Percentiles rank a stretch among this genome's conserved stretches.
These are phyloP conservation scores for Spinibarbus caldwelli DNA, from an alignment of 2,797 vertebrate species.

Conservation along the genomic window DNA sequence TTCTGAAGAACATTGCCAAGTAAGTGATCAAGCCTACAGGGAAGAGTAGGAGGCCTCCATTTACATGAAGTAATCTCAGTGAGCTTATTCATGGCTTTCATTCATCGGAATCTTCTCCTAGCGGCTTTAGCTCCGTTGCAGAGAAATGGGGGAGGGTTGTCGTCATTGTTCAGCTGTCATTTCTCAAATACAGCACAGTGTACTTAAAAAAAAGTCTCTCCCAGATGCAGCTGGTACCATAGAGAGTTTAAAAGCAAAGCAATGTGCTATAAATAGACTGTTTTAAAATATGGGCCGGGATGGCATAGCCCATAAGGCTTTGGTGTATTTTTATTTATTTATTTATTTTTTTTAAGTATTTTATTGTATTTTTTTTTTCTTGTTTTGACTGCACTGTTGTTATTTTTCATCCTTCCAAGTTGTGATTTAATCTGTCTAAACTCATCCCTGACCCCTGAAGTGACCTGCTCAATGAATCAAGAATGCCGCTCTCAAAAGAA, in stretches of 20 bases:
- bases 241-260: too few species aligned
- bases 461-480: constrained; percentile 31
- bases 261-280: too few species aligned
- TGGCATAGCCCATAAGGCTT: neutral
- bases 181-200: neutral
- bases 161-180: constrained; percentile 14
- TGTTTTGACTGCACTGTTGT: constrained; percentile 9
- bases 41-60: constrained; percentile 24
- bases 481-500: constrained; percentile 8
- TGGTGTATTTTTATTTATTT: neutral
- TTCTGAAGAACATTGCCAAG: constrained; percentile 24
- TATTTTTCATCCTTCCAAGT: neutral
- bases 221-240: too few species aligned
- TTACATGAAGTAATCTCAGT: constrained; percentile 35
- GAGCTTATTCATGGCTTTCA: constrained; percentile 36
- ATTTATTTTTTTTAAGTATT: neutral
- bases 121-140: neutral
- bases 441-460: constrained; percentile 7
- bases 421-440: constrained; percentile 45
- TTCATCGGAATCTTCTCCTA: constrained; percentile 1
- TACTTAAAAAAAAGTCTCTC: neutral
- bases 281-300: constrained; percentile 22
- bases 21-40: constrained; percentile 20
- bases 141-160: neutral
- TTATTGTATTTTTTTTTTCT: neutral